Conservation (phyloP, 2,888 invertebrate species). For the Camponotus fellah region DNA sequence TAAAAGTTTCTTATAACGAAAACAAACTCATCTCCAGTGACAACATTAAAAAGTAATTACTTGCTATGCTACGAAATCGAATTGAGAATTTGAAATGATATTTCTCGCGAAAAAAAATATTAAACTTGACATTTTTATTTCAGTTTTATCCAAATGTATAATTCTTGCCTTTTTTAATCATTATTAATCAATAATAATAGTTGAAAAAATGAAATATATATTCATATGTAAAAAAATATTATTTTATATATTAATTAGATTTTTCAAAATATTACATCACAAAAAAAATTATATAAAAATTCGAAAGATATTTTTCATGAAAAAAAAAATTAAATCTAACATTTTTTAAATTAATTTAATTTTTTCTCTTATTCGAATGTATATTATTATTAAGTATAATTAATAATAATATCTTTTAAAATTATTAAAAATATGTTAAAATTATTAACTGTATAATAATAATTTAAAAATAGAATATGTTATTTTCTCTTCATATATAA, state of each 20-base stretch:
- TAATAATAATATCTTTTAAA: too few species aligned
- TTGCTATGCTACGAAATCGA: slow-evolving; percentile 4
- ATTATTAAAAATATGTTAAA: too few species aligned
- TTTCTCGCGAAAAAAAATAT: neutral
- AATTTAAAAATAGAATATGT: neutral
- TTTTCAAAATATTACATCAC: neutral
- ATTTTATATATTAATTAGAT: neutral
- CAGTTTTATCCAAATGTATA: neutral
- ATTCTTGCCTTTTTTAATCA: neutral
- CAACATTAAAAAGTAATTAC: slow-evolving; percentile 44
- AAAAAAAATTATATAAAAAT: too few species aligned
- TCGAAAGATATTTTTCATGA: too few species aligned
- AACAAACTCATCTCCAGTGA: neutral
- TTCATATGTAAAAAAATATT: neutral
- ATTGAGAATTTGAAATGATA: slow-evolving; percentile 23
- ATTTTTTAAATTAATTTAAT: too few species aligned
- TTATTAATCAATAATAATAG: neutral
- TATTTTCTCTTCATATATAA: neutral
- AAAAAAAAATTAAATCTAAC: too few species aligned
- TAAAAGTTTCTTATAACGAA: slow-evolving; percentile 45
- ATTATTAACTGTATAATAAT: neutral
- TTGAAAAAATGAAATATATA: neutral
- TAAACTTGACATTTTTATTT: slow-evolving; percentile 24
- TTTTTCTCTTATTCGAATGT: neutral
- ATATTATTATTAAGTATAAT: neutral